phyloP scores from a whole-genome alignment of 2,113 vertebrate genomes.

The Symphodus melops region DNA sequence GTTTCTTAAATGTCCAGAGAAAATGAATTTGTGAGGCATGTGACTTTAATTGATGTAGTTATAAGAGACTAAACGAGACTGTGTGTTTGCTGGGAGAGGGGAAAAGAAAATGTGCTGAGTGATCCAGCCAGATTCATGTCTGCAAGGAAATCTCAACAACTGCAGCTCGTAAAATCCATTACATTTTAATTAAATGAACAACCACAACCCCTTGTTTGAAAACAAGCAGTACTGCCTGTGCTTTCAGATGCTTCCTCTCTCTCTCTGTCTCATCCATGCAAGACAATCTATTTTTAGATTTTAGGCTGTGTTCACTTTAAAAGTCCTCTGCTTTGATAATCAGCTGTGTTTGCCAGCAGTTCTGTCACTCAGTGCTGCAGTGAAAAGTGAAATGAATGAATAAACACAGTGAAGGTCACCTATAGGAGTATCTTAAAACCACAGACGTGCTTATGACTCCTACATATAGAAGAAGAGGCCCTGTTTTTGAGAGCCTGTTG shows the following conservation, averaged over 20 bases:
- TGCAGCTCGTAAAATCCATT: constrained; percentile 23
- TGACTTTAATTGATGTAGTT: background rate
- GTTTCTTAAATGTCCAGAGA: background rate
- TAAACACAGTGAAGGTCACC: constrained; percentile 13
- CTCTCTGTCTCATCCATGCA: constrained; percentile 25
- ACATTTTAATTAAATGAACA: too few relatives aligned
- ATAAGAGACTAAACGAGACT: background rate
- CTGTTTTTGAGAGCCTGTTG: constrained; percentile 14
- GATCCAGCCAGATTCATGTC: constrained; percentile 16
- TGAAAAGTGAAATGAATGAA: constrained; percentile 45
- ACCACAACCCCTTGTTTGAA: background rate
- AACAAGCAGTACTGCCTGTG: background rate
- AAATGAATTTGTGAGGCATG: background rate
- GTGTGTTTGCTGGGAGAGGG: background rate
- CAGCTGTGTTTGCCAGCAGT: constrained; percentile 8
- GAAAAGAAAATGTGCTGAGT: constrained; percentile 14
- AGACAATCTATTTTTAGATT: constrained; percentile 63
- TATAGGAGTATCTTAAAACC: constrained; percentile 1
- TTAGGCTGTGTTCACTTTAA: constrained; percentile 9
- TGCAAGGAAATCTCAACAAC: constrained; percentile 3
- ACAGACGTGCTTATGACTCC: background rate
- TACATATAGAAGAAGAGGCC: constrained; percentile 13
- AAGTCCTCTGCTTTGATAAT: constrained; percentile 9
- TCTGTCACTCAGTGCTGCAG: constrained; percentile 12
- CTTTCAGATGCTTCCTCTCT: constrained; percentile 28